Base-by-base conservation (phyloP, 2,888 invertebrate species). In the Octodonta nipae region DNA sequence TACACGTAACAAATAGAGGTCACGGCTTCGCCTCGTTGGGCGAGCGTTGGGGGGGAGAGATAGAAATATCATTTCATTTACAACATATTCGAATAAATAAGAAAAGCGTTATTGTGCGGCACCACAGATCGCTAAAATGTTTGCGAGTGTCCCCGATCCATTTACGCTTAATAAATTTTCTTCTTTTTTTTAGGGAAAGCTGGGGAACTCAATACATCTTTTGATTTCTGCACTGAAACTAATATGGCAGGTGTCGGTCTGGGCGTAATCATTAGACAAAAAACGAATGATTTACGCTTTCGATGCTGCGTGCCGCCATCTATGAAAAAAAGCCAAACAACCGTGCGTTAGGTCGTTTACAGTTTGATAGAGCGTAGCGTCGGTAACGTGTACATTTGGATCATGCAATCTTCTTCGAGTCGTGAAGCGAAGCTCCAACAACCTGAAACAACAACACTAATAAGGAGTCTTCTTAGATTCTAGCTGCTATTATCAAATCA, bases 381-480 rank as follows among this genome's bases (percentile, higher is more conserved):
- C 33, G 58, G 58, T 28, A 58, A 44, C 12, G 54, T 49, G 26
- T 55, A 49, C 51, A 58, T 51, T 33, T 58, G 54, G 40, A 56
- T 52, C 14, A 59, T 46, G 40, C 54, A 57, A 42, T 58, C 57
- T 40, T 58, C 55, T 36, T 57, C 52, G 15, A 59, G 39, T 17
- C 55, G 53, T n/a, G 56, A 65, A 57, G 65, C 68, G 61, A 56
- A 66, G 60, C 61, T 70, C 65, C 68, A 59, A 60, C 66, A 51
- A 62, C 65, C 47, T 28, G 44, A 42, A 41, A 20, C 5, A 12
- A 16, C 13, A 30, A 22, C 20, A 22, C n/a, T n/a, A n/a, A n/a
- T n/a, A n/a, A n/a, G n/a, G n/a, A n/a, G n/a, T n/a, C n/a, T n/a
- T n/a, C n/a, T n/a, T n/a, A n/a, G n/a, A n/a, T n/a, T n/a, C n/a